Evolutionary conservation across 2,797 vertebrate species (phyloP).

Genomic region (Halcyon smyrnensis): DNA sequence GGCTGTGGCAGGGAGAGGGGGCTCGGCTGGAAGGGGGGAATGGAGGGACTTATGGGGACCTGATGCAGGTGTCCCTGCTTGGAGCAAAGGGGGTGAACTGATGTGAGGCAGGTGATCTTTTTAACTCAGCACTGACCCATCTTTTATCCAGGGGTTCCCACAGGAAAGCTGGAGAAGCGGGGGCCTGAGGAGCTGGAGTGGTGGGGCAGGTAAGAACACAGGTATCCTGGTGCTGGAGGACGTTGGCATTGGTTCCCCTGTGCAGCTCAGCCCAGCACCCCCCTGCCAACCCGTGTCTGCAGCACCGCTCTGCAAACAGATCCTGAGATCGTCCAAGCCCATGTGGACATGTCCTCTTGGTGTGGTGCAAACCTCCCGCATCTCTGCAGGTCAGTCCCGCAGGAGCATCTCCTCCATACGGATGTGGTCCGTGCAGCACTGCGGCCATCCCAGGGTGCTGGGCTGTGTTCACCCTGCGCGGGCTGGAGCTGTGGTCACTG

Average conservation of each 20-base stretch:
- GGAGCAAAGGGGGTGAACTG: background rate
- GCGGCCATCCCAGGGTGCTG: background rate
- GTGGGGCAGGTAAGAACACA: background rate
- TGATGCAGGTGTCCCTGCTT: background rate
- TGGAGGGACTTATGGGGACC: background rate
- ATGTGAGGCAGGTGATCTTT: too few species aligned
- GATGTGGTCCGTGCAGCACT: accelerated
- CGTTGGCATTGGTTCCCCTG: accelerated
- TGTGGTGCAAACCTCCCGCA: accelerated
- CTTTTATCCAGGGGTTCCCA: background rate
- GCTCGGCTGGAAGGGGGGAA: background rate
- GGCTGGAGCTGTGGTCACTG: accelerated
- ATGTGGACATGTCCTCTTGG: background rate
- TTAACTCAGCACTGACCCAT: background rate
- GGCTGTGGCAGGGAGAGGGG: background rate
- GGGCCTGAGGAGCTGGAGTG: background rate
- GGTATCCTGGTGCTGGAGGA: background rate
- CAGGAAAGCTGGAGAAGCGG: background rate
- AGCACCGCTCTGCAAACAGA: background rate
- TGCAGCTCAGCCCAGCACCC: background rate
- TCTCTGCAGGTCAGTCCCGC: background rate
- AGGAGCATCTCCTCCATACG: accelerated
- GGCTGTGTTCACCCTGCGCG: accelerated
- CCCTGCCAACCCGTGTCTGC: accelerated
- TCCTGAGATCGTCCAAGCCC: accelerated